Evolutionary conservation across 92 coral and sea anemone species (phyloP).

Genomic region (Virgularia gustaviana): DNA sequence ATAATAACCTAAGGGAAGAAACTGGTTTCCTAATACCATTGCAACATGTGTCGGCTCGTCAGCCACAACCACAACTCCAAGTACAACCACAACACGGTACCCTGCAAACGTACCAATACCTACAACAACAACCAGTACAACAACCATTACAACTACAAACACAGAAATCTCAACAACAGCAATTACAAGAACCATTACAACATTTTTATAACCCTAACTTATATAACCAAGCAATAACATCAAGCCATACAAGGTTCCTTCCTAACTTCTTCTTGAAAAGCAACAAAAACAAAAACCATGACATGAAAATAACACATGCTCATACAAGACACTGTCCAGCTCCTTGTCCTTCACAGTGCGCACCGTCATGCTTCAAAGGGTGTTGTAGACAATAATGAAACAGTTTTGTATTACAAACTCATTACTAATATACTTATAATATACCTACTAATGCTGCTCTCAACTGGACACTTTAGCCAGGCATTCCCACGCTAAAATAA

Average conservation of each 20-base stretch:
- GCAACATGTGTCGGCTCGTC: too few relatives aligned
- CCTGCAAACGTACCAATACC: neutral
- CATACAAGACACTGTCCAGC: neutral
- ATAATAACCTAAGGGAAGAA: too few relatives aligned
- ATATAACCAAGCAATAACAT: neutral
- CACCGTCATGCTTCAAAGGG: constrained; percentile 26
- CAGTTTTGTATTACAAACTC: neutral
- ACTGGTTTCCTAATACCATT: too few relatives aligned
- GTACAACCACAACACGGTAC: constrained; percentile 1
- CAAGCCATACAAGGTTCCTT: neutral
- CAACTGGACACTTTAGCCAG: neutral
- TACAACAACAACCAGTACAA: constrained; percentile 3
- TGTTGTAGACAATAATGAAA: constrained; percentile 18
- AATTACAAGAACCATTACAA: neutral
- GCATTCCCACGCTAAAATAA: too few relatives aligned
- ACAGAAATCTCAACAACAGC: constrained; percentile 1
- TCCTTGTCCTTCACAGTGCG: constrained; percentile 18
- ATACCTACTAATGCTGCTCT: neutral
- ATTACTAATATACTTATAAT: neutral
- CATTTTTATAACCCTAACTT: neutral
- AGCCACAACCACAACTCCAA: neutral
- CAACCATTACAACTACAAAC: neutral
- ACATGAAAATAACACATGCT: constrained; percentile 1
- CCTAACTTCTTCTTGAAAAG: neutral
- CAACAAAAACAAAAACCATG: neutral